Evolutionary conservation across 2,113 vertebrate genomes (phyloP), one percentile per base, ranked within the genome.

Genomic region (Dicentrarchus labrax): DNA sequence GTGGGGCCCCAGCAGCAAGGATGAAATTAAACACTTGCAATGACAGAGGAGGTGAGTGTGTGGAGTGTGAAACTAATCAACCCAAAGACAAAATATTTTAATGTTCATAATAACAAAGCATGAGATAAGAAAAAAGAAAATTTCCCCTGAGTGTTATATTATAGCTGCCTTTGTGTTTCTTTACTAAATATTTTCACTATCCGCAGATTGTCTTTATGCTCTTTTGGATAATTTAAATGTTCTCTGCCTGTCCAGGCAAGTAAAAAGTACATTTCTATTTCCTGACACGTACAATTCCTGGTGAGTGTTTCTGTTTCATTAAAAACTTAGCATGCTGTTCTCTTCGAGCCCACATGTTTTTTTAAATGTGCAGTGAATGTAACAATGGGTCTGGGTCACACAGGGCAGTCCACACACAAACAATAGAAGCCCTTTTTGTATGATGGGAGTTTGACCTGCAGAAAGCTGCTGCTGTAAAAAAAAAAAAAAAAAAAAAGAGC

Each of bases 361-460:
- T 0, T 15, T 12, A 47, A 47, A 47, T 47, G 45, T 47, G 45
- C 11, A 47, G 45, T 47, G 45, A 47, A 47, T 13, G 45, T 13
- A 47, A 47, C 45, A 47, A 47, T 4, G 8, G 45, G 45, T 47
- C 45, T 4, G 8, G 45, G 45, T 47, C 45, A 47, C 45, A 47
- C 11, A 47, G 45, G 45, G 11, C 13, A 47, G 45, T 47, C 45
- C 45, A 47, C 12, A 47, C 45, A 10, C 11, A 12, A 17, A 16
- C 24, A 43, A 51, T 9, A 24, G 4, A 30, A 24, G 65, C 47
- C 36, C 0, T 47, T 22, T 69, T 3, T 15, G 9, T 41, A n/a
- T 57, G 53, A 21, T 30, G 15, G 9, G n/a, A n/a, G 51, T 68
- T 54, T 51, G 54, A 82, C 47, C 53, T 51, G 53, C 54, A 60